Base-by-base conservation (phyloP, 2,888 invertebrate genomes). In the Antheraea yamamai region DNA sequence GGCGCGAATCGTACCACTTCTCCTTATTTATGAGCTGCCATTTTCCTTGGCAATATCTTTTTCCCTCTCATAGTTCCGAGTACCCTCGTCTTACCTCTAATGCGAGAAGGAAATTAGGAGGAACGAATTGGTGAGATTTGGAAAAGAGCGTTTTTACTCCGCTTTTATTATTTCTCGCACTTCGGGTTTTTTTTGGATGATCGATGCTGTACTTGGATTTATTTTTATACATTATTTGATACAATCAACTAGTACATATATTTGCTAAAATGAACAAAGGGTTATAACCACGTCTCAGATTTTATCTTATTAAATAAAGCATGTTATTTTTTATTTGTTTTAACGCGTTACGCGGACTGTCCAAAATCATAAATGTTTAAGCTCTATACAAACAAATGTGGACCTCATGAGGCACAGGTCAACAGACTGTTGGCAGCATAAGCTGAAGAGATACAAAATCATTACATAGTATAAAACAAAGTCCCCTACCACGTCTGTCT, bases 11-110 rank as follows among this genome's bases (percentile, higher is more conserved):
- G 82, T 80, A 81, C 83, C 87, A 88, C 89, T 89, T 84, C 82
- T 80, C 80, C 80, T 91, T 92, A 92, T 92, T 91, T 92, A 92
- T 88, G 86, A 85, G 82, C 84, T 82, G 83, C 88, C 87, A 89
- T 90, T 92, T 89, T 85, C 87, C 82, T 81, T 80, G 81, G 85
- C 84, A 87, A 89, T 89, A 90, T 90, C 87, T 89, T 88, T 85
- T 83, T 84, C 80, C 81, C 78, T 78, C 75, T 79, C 74, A 75
- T 78, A 79, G 78, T 78, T 78, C 73, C 74, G 72, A 82, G 78
- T 82, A 78, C 81, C 77, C 81, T 80, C 79, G 78, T 78, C 47
- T 47, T 47, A 79, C 76, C 81, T 81, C 79, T 84, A 81, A 82
- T 81, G 82, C 80, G 76, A 73, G 79, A 79, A 76, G 83, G 83